Percentiles rank a stretch among this genome's conserved stretches.
Evolutionary conservation across 2,888 invertebrate genomes (phyloP).

Genomic region (Cenopis cana): DNA sequence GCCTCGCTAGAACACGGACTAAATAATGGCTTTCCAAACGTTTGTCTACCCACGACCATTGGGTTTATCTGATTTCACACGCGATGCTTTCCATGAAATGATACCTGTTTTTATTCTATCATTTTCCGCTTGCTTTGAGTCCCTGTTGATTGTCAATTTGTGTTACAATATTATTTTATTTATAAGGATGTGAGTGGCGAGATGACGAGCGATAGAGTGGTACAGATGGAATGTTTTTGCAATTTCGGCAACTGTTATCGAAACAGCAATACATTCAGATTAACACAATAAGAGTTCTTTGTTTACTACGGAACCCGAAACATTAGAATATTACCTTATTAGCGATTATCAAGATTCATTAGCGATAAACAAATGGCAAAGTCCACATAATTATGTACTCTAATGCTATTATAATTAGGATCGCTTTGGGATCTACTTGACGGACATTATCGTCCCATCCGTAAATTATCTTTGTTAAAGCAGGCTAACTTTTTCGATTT

Average conservation of each 20-base stretch:
- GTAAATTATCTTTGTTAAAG: conserved; percentile 38
- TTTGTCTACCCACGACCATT: conserved; percentile 27
- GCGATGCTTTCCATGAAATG: conserved; percentile 23
- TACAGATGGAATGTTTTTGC: too few relatives aligned
- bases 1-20: conserved; percentile 6
- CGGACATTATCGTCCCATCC: conserved; percentile 40
- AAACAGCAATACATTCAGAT: too few relatives aligned
- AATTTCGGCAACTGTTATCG: too few relatives aligned
- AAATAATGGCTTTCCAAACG: conserved; percentile 34
- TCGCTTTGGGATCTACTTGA: conserved; percentile 33
- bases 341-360: conserved; percentile 9
- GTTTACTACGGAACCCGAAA: too few relatives aligned
- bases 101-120: conserved; percentile 21
- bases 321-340: not conserved
- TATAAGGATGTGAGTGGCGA: too few relatives aligned
- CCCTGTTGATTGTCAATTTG: not conserved
- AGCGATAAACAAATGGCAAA: not conserved
- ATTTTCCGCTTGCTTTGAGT: not conserved
- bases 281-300: too few relatives aligned
- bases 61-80: conserved; percentile 25
- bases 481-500: conserved; percentile 43
- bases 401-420: conserved; percentile 36
- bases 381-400: conserved; percentile 18
- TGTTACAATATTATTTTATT: not conserved
- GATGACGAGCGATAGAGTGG: too few relatives aligned